A percentile compares a stretch with the other conserved stretches of the same genome.
Evolutionary conservation across 2,113 vertebrate species (phyloP).

Genomic region (Sylvilagus bachmani): DNA sequence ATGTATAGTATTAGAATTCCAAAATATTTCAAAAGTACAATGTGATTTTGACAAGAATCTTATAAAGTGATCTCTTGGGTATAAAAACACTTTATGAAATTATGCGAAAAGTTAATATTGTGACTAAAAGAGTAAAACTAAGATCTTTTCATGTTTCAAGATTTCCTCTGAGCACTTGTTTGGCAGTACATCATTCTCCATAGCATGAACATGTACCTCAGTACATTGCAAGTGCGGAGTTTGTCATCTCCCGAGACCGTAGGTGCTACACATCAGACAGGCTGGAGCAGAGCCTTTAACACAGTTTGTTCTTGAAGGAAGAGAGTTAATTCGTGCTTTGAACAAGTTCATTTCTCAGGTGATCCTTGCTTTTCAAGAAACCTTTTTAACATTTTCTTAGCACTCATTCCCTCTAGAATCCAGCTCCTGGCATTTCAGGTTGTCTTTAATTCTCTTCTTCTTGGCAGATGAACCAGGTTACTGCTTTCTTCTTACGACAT

Average conservation of each 20-base stretch:
- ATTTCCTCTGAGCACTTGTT: constrained; percentile 2
- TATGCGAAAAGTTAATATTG: neutral
- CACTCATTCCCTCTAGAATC: constrained; percentile 62
- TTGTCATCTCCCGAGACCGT: constrained; percentile 61
- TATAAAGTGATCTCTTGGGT: neutral
- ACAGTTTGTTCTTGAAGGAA: constrained; percentile 75
- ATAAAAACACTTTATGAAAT: constrained; percentile 50
- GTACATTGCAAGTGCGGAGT: constrained; percentile 34
- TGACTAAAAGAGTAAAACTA: constrained; percentile 17
- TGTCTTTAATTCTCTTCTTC: constrained; percentile 76
- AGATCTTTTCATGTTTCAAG: neutral
- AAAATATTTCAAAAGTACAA: neutral
- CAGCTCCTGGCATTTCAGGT: constrained; percentile 80
- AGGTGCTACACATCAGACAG: constrained; percentile 66
- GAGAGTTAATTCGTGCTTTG: constrained; percentile 71
- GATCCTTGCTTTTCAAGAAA: constrained; percentile 75
- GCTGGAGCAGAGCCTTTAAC: constrained; percentile 47
- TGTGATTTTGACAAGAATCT: constrained; percentile 7
- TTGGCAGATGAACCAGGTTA: constrained; percentile 53
- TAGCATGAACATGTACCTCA: constrained; percentile 50
- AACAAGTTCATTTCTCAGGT: constrained; percentile 74
- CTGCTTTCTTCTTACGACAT: constrained; percentile 70
- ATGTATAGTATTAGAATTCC: neutral
- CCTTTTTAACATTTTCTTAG: constrained; percentile 77
- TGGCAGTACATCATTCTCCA: neutral